Base-by-base conservation (phyloP, 2,113 vertebrate species). In the Calyptommatus sinebrachiatus region DNA sequence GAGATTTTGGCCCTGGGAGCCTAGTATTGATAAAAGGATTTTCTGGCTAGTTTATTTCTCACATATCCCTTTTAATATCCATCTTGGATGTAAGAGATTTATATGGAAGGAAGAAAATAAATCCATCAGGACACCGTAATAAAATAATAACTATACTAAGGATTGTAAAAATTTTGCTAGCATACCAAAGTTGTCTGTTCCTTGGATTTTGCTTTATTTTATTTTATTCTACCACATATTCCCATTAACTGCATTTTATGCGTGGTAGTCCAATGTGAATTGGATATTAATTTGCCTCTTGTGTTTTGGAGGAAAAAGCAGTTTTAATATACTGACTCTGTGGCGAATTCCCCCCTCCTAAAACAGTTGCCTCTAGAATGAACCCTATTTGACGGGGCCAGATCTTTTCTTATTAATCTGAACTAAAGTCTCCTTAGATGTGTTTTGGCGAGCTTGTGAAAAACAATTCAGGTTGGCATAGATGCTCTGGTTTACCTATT, bases 271-370 rank as follows among this genome's bases (percentile, higher is more conserved):
- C 29, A 65, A 71, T 41, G 41, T 1, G 84, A 79, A 82, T 72
- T 71, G 50, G 71, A 71, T 88, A 79, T 88, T 90, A 79, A 88
- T 89, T 88, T 83, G 66, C 85, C 88, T 88, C 88, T 68, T 84
- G 84, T 81, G 87, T 68, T 88, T 84, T 28, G 41, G 24, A 82
- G 81, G 83, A 82, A 45, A 84, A 76, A 79, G 76, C n/a, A 35
- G 77, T 83, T 61, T 73, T 82, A 87, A 8, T 84, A 73, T n/a
- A 77, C 0, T 79, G 1, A 75, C 35, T 76, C 72, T 50, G 53
- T n/a, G 16, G n/a, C 71, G 66, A 88, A 35, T 26, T 41, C 12
- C 72, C 16, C 35, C 35, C 82, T 71, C 75, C 6, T 88, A 69
- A 89, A 88, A 83, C 75, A 77, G 76, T 80, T 50, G 82, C 83